These are phyloP conservation scores for Cyanocitta stelleri DNA, from an alignment of 2,113 vertebrate genomes.

Conservation along the genomic window DNA sequence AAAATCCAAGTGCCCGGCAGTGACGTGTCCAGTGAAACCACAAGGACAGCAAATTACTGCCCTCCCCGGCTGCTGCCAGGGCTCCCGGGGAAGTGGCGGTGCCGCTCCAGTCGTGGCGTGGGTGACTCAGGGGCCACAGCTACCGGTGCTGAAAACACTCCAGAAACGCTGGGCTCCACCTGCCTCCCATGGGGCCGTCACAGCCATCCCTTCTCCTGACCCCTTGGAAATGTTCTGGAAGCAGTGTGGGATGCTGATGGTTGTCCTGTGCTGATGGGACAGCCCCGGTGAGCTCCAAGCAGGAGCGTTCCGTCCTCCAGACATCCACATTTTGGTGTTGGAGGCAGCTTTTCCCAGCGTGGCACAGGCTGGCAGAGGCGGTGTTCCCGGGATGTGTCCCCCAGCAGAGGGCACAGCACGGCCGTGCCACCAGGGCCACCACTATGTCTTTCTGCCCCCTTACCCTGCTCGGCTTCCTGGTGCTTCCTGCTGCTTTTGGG, in stretches of 20 bases:
- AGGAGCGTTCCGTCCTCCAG: accelerated
- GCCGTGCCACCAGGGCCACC: background rate
- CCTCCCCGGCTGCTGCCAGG: background rate
- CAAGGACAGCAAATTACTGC: background rate
- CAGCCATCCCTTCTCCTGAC: background rate
- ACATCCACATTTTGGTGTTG: accelerated
- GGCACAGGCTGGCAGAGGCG: background rate
- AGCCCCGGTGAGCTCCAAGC: accelerated
- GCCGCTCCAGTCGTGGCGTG: background rate
- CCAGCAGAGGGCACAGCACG: constrained; percentile 56
- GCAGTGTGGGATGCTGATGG: accelerated
- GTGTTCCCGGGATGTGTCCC: accelerated
- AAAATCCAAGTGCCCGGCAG: constrained; percentile 1
- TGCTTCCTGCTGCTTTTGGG: background rate
- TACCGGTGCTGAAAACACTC: background rate
- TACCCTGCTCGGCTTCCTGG: background rate
- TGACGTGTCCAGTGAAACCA: constrained; percentile 28
- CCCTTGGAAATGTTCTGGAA: background rate
- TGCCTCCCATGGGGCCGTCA: background rate
- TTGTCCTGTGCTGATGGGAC: accelerated
- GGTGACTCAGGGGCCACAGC: background rate
- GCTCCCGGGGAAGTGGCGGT: background rate
- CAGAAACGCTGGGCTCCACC: background rate
- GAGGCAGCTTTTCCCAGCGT: background rate
- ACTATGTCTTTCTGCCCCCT: accelerated